phyloP scores from a whole-genome alignment of 2,888 invertebrate species.

The Eumerus sabulonum region DNA sequence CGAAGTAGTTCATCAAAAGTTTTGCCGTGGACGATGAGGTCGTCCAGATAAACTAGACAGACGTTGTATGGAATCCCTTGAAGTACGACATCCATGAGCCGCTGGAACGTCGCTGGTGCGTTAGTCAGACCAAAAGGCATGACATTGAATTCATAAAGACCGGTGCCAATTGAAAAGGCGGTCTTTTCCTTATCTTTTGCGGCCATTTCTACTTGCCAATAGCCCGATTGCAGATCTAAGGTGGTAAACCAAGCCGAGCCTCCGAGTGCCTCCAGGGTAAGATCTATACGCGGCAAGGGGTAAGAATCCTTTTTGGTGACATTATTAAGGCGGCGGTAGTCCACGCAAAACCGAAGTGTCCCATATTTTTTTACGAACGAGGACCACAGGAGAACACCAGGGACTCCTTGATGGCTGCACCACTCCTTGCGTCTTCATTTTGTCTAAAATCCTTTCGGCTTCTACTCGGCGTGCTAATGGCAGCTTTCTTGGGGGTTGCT shows the following conservation, averaged over 20 bases:
- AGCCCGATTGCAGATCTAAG: constrained; percentile 63
- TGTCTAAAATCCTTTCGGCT: too few species aligned
- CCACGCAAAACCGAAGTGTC: too few species aligned
- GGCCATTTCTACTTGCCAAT: constrained; percentile 51
- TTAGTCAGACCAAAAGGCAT: constrained; percentile 68
- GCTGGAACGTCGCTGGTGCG: constrained; percentile 62
- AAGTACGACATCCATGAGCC: too few species aligned
- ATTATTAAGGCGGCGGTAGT: constrained; percentile 36
- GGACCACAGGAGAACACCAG: too few species aligned
- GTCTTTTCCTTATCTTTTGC: constrained; percentile 65
- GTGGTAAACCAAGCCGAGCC: constrained; percentile 67
- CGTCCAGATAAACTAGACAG: constrained; percentile 66
- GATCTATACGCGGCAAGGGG: constrained; percentile 25
- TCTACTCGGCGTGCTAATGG: too few species aligned
- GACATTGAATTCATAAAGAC: constrained; percentile 58
- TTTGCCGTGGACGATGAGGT: constrained; percentile 62
- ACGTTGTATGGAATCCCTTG: too few species aligned
- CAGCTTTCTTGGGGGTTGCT: too few species aligned
- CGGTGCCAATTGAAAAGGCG: constrained; percentile 6
- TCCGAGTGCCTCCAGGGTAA: constrained; percentile 66
- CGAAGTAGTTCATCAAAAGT: constrained; percentile 47
- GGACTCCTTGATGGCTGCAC: too few species aligned
- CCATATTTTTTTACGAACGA: too few species aligned
- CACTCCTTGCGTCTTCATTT: too few species aligned
- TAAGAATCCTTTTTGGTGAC: too few species aligned